phyloP scores from a whole-genome alignment of 2,797 vertebrate species.

The Antrozous pallidus region DNA sequence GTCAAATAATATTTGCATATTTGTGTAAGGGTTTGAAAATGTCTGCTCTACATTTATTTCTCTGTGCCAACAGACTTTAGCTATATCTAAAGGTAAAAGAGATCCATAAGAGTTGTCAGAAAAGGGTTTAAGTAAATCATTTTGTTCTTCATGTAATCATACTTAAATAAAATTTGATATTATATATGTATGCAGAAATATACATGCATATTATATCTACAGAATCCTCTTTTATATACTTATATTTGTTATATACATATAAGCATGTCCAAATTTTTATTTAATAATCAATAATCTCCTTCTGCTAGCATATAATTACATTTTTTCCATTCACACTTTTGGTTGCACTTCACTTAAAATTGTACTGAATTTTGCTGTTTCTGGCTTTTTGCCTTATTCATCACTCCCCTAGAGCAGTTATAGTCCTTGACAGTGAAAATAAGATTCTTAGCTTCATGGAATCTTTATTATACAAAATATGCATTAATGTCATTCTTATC shows the following conservation, averaged over 20 bases:
- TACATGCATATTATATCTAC: background rate
- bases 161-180: background rate
- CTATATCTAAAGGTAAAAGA: background rate
- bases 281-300: constrained; percentile 40
- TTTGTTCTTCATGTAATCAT: background rate
- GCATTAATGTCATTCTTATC: constrained; percentile 69
- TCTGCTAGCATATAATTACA: constrained; percentile 37
- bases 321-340: constrained; percentile 44
- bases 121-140: background rate
- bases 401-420: constrained; percentile 27
- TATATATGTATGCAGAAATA: background rate
- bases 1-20: background rate
- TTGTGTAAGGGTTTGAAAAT: background rate
- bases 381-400: constrained; percentile 57
- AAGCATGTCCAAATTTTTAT: background rate
- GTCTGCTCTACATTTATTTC: background rate
- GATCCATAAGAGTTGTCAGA: background rate
- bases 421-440: constrained; percentile 61
- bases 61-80: background rate
- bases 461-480: constrained; percentile 69
- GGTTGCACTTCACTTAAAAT: constrained; percentile 43
- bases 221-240: background rate
- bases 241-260: background rate
- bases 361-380: constrained; percentile 55
- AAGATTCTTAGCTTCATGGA: constrained; percentile 63